Conservation (phyloP, 1,140 invertebrate genomes). For the Bombus polaris region DNA sequence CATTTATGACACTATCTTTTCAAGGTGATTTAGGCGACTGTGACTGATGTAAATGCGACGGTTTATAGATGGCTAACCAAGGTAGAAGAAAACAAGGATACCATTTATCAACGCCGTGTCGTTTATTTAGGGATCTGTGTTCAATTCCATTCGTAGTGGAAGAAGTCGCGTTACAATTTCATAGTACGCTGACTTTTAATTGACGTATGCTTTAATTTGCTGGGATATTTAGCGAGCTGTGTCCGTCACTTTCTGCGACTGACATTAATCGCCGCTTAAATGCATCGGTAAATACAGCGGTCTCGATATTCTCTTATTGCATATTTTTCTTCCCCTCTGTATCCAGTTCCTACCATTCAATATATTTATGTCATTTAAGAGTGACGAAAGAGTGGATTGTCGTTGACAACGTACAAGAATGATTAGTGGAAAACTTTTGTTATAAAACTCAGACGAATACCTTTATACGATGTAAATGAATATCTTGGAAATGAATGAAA, state of each 20-base stretch:
- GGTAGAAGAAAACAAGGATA: background rate
- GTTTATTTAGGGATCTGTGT: constrained; percentile 25
- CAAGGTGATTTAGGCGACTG: too few relatives aligned
- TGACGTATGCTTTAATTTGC: constrained; percentile 32
- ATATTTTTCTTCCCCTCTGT: background rate
- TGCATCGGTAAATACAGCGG: constrained; percentile 20
- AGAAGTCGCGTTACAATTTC: constrained; percentile 22
- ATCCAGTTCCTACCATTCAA: background rate
- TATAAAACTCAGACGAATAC: too few relatives aligned
- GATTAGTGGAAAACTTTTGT: background rate
- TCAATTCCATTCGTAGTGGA: constrained; percentile 4
- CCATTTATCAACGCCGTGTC: constrained; percentile 30
- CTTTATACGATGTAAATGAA: too few relatives aligned
- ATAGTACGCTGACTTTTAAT: constrained; percentile 31
- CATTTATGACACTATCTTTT: too few relatives aligned
- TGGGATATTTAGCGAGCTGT: background rate
- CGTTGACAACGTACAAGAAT: background rate
- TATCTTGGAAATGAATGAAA: too few relatives aligned
- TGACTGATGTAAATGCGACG: background rate
- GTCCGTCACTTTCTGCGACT: constrained; percentile 9
- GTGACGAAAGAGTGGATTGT: background rate
- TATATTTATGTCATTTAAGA: background rate
- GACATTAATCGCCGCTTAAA: constrained; percentile 27
- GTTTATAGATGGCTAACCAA: background rate
- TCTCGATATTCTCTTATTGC: background rate